Conservation (phyloP, 2,113 vertebrate genomes). For the Cairina moschata region DNA sequence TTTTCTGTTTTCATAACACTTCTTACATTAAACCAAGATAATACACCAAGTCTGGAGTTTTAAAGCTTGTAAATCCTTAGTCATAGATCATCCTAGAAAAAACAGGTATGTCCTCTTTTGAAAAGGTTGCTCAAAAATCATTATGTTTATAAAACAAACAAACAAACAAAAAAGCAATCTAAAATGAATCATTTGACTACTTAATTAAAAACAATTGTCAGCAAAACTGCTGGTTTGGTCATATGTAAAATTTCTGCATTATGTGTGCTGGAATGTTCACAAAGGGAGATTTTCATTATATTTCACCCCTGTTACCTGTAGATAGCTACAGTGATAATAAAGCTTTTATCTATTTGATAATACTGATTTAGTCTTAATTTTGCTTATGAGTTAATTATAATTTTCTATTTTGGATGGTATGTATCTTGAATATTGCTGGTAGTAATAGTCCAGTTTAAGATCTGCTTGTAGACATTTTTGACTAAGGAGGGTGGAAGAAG, state of each 20-base stretch:
- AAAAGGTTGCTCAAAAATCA: not conserved
- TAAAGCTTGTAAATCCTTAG: not conserved
- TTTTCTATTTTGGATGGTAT: not conserved
- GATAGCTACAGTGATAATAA: not conserved
- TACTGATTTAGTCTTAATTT: not conserved
- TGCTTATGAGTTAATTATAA: not conserved
- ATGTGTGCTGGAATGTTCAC: not conserved
- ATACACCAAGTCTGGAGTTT: not conserved
- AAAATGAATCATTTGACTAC: not conserved
- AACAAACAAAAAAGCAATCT: not conserved
- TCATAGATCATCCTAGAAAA: not conserved
- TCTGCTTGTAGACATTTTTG: not conserved
- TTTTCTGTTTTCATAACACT: not conserved
- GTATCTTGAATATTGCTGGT: not conserved
- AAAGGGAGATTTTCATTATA: not conserved
- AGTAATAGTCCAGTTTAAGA: not conserved
- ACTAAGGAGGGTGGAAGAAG: not conserved
- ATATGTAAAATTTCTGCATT: not conserved
- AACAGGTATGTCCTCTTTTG: not conserved
- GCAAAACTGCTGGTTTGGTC: not conserved
- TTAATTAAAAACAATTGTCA: not conserved
- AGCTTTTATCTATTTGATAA: not conserved
- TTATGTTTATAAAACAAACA: not conserved
- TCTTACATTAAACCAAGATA: not conserved
- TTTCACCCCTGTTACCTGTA: not conserved